Percentiles rank a stretch among this genome's conserved stretches.
These are phyloP conservation scores for Sinohyriopsis cumingii DNA, from an alignment of 2,888 invertebrate species.

Conservation along the genomic window DNA sequence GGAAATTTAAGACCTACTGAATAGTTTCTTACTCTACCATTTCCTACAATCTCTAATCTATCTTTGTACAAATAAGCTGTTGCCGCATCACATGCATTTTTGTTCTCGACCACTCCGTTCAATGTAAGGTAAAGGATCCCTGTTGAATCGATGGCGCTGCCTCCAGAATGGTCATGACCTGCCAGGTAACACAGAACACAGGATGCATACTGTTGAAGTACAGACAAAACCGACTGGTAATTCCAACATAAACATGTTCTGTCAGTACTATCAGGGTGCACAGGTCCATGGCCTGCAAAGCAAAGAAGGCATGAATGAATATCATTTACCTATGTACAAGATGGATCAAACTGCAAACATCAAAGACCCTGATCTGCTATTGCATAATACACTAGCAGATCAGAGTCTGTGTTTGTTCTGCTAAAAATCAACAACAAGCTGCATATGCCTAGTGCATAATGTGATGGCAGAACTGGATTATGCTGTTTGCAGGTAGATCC, in stretches of 20 bases:
- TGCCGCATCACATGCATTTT: conserved; percentile 57
- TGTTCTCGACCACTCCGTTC: conserved; percentile 68
- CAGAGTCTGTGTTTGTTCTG: too few relatives aligned
- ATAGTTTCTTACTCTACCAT: conserved; percentile 33
- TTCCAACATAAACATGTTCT: conserved; percentile 67
- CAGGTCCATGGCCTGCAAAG: background rate
- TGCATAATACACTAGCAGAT: too few relatives aligned
- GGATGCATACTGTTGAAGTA: conserved; percentile 53
- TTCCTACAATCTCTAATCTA: conserved; percentile 55
- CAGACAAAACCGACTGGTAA: conserved; percentile 60
- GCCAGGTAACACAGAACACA: conserved; percentile 68
- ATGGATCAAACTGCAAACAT: too few relatives aligned
- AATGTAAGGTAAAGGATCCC: conserved; percentile 69
- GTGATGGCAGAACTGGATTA: too few relatives aligned
- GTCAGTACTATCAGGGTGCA: conserved; percentile 50
- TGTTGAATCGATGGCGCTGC: conserved; percentile 58
- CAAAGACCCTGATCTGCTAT: too few relatives aligned
- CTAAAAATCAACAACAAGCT: too few relatives aligned
- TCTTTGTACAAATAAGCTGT: conserved; percentile 60
- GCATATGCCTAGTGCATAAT: too few relatives aligned
- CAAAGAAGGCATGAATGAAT: background rate
- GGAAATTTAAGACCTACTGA: too few relatives aligned
- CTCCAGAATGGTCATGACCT: conserved; percentile 70
- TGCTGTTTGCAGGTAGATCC: too few relatives aligned
- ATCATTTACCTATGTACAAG: too few relatives aligned